A percentile compares a stretch with the other conserved stretches of the same genome.
These are phyloP conservation scores for Phasia obesa DNA, from an alignment of 2,888 invertebrate genomes.

Conservation along the genomic window DNA sequence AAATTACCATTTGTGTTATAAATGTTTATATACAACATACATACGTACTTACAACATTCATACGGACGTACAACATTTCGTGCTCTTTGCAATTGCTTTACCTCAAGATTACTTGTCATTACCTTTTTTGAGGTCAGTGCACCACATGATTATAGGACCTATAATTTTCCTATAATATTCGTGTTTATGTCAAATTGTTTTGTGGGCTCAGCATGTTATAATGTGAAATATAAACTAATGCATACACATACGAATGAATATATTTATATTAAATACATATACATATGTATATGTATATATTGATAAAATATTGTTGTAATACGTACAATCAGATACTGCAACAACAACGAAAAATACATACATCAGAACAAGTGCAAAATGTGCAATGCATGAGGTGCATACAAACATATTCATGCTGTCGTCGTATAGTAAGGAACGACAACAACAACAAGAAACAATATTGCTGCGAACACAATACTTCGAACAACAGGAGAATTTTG, in stretches of 20 bases:
- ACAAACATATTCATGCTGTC: conserved; percentile 38
- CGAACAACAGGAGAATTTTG: conserved; percentile 73
- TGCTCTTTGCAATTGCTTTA: conserved; percentile 62
- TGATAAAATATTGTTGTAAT: conserved; percentile 57
- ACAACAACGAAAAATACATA: conserved; percentile 32
- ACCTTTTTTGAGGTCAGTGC: conserved; percentile 72
- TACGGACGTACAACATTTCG: conserved; percentile 35
- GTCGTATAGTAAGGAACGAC: conserved; percentile 35
- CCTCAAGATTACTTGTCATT: conserved; percentile 72
- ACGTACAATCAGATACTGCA: conserved; percentile 58
- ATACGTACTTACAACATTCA: neutral
- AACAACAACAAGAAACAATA: conserved; percentile 31
- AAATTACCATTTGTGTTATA: conserved; percentile 37
- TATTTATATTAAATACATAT: conserved; percentile 12
- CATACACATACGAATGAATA: conserved; percentile 2
- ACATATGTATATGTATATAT: too few species aligned
- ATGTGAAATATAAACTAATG: conserved; percentile 52
- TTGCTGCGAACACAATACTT: conserved; percentile 43
- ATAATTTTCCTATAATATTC: conserved; percentile 71
- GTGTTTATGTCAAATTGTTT: conserved; percentile 71
- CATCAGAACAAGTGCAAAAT: conserved; percentile 61
- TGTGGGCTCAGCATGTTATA: conserved; percentile 71
- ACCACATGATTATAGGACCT: conserved; percentile 71
- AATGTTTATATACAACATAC: conserved; percentile 37
- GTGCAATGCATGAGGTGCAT: conserved; percentile 59